Base-by-base conservation (phyloP, 2,888 invertebrate species). In the Torymus texanus region DNA sequence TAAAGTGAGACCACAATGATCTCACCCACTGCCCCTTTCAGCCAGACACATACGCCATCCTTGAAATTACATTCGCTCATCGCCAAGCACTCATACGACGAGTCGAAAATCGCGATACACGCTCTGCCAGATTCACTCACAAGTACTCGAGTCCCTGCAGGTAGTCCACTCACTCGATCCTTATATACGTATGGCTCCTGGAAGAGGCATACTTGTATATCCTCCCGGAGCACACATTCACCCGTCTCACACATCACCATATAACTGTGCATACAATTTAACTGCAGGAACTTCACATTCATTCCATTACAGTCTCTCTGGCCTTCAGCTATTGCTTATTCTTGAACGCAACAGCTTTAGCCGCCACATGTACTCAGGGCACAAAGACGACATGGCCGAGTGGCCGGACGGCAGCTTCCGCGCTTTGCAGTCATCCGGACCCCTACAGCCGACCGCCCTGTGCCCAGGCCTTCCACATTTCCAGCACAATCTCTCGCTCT, bases 1-100 rank as follows among this genome's bases (percentile, higher is more conserved):
- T 84, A 84, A 1, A 85, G 41, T 0, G 83, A 81, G 1, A 78
- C 80, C 0, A 84, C 77, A 61, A 75, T 83, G 55, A 81, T 10
- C 4, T 79, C 83, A 0, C 82, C 81, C 14, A 75, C 74, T 2
- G n/a, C 65, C 1, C 81, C 81, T 11, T 82, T 81, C 16, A 84
- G 0, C 81, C 82, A 82, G 0, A 83, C 81, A 72, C 82, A 75
- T n/a, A 61, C 61, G 12, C 80, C 79, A 55, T 66, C 59, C 51
- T 72, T 75, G 71, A 67, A 61, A 56, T 74, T 70, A 76, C 68
- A 2, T n/a, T 59, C 21, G n/a, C 56, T 59, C 29, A 41, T 24
- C 1, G n/a, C 13, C 55, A 75, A 61, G 67, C 75, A 61, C 3
- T 61, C 75, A 59, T 13, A 18, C 1, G 0, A 56, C 0, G 0